Base-by-base conservation (phyloP, 2,113 vertebrate species). In the Hydrolagus affinis region DNA sequence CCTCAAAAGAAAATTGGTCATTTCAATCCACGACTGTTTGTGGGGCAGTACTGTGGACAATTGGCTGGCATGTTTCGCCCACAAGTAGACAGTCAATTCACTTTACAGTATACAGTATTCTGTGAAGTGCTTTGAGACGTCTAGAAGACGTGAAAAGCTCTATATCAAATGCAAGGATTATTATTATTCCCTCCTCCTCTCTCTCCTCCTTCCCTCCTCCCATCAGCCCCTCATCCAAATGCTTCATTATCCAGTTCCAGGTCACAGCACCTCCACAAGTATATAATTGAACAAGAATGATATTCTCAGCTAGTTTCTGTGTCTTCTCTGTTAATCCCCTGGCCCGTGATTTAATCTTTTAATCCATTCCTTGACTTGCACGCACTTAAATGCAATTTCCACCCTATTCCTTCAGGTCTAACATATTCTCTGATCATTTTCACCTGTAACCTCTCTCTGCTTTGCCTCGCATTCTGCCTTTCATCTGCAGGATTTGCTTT, bases 291-390 rank as follows among this genome's bases (percentile, higher is more conserved):
- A 62, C 59, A 62, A 30, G 76, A 80, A 80, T 75, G 59, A 28
- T 80, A 23, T 12, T 25, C 76, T 80, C 76, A 80, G 59, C 76
- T 80, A 80, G 25, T 59, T 28, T 62, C n/a, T 59, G 17, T 80
- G 57, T 64, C 76, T 28, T 62, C n/a, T 59, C 11, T 80, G 57
- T n/a, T 4, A 80, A 62, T 80, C 28, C 23, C 59, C 76, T 64
- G n/a, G 12, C 73, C 73, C 44, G 14, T 56, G 76, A 62, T 11
- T 80, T 25, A 80, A 80, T 62, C 59, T 80, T 25, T 80, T 62
- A 62, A 80, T 80, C 76, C 76, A 64, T 62, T 80, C 12, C 12
- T 80, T 62, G 57, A 60, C 59, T 28, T 80, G 59, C 32, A 19
- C 32, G 56, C 73, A 21, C 17, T 75, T 56, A 75, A 75, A 75